These are phyloP conservation scores for Erpetoichthys calabaricus DNA, from an alignment of 2,797 vertebrate species.

Conservation along the genomic window DNA sequence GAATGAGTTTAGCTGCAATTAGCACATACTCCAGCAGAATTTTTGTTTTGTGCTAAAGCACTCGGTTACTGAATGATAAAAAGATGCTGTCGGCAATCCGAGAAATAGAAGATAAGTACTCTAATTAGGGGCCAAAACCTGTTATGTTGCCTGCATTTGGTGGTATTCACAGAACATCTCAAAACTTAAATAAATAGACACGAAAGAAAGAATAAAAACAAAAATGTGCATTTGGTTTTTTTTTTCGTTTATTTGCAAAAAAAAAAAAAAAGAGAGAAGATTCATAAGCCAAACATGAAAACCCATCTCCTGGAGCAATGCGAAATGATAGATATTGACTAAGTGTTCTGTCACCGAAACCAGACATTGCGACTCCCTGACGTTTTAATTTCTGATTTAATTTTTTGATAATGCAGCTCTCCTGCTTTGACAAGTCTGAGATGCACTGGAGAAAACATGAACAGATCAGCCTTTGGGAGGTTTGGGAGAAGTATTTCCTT, in stretches of 20 bases:
- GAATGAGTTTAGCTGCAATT: slow-evolving; percentile 1
- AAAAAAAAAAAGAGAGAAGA: not conserved
- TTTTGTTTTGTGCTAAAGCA: not conserved
- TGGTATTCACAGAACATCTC: not conserved
- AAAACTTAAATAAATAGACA: not conserved
- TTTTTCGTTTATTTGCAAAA: not conserved
- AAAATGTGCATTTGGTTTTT: too few relatives aligned
- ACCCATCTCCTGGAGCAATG: slow-evolving; percentile 2
- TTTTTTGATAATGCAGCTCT: slow-evolving; percentile 42
- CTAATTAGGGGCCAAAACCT: not conserved
- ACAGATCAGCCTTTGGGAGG: slow-evolving; percentile 23
- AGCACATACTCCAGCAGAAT: not conserved
- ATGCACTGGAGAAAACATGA: slow-evolving; percentile 22
- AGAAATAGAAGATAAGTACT: not conserved
- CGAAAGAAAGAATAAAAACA: too few relatives aligned
- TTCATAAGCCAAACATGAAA: not conserved
- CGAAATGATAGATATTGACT: slow-evolving; percentile 28
- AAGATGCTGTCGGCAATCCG: not conserved
- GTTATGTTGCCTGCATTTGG: not conserved
- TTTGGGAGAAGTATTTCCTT: not conserved
- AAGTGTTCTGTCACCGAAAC: slow-evolving; percentile 33
- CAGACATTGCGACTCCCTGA: slow-evolving; percentile 43
- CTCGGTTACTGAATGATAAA: not conserved
- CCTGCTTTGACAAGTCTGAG: slow-evolving; percentile 28
- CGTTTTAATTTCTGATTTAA: slow-evolving; percentile 57